phyloP scores from a whole-genome alignment of 2,113 vertebrate genomes.

The Uropsilus gracilis region DNA sequence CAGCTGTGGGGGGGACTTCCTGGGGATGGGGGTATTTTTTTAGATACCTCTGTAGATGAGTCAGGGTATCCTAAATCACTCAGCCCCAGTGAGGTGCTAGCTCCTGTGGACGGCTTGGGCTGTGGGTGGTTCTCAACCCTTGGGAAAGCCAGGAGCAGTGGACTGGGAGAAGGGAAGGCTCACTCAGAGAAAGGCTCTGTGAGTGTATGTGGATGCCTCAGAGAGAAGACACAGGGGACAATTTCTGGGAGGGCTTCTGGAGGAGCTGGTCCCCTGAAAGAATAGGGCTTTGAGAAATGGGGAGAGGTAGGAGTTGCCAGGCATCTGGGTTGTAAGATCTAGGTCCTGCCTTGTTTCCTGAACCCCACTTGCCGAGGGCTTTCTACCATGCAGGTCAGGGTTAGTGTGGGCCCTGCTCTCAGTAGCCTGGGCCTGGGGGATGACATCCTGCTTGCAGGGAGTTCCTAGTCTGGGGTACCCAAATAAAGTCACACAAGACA shows the following conservation, averaged over 20 bases:
- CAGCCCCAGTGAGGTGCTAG: background rate
- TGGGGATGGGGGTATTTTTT: background rate
- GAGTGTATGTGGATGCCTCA: background rate
- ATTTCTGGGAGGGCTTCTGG: background rate
- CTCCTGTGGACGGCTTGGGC: too few relatives aligned
- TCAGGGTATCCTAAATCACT: background rate
- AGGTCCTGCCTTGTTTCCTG: background rate
- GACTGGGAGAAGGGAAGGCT: background rate
- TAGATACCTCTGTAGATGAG: background rate
- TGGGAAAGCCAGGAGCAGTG: background rate
- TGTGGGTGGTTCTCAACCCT: background rate
- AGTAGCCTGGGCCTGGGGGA: background rate
- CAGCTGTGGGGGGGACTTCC: background rate
- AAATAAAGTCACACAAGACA: background rate
- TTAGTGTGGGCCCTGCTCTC: too few relatives aligned
- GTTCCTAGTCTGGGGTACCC: background rate
- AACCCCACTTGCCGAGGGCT: background rate
- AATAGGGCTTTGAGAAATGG: background rate
- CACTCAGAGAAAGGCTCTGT: fast-evolving
- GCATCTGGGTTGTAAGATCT: too few relatives aligned
- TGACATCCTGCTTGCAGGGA: background rate
- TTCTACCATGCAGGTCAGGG: too few relatives aligned
- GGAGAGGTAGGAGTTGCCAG: background rate
- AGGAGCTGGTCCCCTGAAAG: background rate
- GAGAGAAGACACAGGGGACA: background rate